These are phyloP conservation scores for Bradypodion pumilum DNA, from an alignment of 2,797 vertebrate species.

Conservation along the genomic window DNA sequence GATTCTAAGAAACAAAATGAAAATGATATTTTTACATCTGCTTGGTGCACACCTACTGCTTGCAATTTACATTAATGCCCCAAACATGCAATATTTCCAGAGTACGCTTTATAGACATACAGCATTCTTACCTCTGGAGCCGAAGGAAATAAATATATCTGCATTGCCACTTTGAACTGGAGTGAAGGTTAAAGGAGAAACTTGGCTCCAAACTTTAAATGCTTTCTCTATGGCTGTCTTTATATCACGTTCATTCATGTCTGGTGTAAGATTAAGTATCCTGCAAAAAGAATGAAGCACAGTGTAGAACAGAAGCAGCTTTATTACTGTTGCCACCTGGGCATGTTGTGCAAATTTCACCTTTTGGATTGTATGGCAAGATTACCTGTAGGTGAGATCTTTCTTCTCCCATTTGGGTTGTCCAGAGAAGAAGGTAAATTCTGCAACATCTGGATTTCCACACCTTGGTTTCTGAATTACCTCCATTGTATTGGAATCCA, in stretches of 20 bases:
- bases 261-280: slow-evolving; percentile 82
- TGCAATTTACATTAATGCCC: too few species aligned
- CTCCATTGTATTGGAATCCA: slow-evolving; percentile 73
- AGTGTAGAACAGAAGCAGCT: not conserved
- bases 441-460: slow-evolving; percentile 75
- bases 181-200: slow-evolving; percentile 80
- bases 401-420: slow-evolving; percentile 74
- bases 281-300: slow-evolving; percentile 58
- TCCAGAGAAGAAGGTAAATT: slow-evolving; percentile 68
- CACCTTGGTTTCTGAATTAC: slow-evolving; percentile 79
- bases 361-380: not conserved
- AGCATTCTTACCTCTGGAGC: slow-evolving; percentile 55
- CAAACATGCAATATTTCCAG: not conserved
- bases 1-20: not conserved
- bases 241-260: slow-evolving; percentile 73
- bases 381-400: slow-evolving; percentile 82
- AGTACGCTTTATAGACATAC: not conserved
- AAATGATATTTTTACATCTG: not conserved
- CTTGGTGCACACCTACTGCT: not conserved
- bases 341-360: not conserved
- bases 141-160: slow-evolving; percentile 86
- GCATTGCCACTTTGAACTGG: slow-evolving; percentile 73
- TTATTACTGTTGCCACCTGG: not conserved
- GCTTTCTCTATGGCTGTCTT: slow-evolving; percentile 72
- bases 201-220: slow-evolving; percentile 79